Evolutionary conservation across 1,140 invertebrate genomes (phyloP).

Genomic region (Drosophila malerkotliana): DNA sequence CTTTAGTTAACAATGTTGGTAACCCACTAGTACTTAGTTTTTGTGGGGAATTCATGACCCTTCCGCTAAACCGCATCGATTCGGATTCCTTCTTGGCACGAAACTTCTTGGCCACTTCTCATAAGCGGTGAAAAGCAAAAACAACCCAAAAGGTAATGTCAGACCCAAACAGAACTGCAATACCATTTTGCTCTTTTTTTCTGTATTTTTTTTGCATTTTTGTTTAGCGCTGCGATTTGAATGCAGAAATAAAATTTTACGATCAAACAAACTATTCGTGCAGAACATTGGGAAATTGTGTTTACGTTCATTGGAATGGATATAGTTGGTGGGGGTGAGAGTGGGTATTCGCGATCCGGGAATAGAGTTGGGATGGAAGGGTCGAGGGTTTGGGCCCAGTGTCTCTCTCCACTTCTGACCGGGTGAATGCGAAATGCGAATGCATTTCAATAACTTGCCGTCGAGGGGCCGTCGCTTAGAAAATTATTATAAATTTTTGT

Average conservation of each 20-base stretch:
- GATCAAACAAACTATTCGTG: constrained; percentile 81
- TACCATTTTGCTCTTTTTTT: constrained; percentile 51
- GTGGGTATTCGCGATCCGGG: background rate
- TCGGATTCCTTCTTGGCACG: constrained; percentile 44
- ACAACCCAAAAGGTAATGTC: constrained; percentile 11
- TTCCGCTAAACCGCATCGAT: constrained; percentile 43
- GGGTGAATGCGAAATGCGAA: constrained; percentile 65
- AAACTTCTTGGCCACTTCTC: constrained; percentile 42
- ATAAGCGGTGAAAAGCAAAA: constrained; percentile 15
- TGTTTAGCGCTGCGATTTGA: constrained; percentile 67
- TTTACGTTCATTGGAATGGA: constrained; percentile 65
- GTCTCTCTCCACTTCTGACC: constrained; percentile 29
- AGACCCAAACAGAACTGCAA: constrained; percentile 43
- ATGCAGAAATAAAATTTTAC: constrained; percentile 81
- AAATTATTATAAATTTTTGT: constrained; percentile 76
- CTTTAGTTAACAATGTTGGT: background rate
- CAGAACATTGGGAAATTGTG: constrained; percentile 79
- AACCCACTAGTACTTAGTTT: background rate
- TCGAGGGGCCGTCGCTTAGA: constrained; percentile 75
- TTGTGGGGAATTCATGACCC: constrained; percentile 35
- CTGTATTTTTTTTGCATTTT: constrained; percentile 44
- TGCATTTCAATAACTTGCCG: constrained; percentile 79
- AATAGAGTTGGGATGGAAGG: constrained; percentile 8
- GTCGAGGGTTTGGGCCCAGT: constrained; percentile 16
- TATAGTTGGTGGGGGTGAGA: constrained; percentile 2